These are phyloP conservation scores for Haliaeetus leucogaster DNA, from an alignment of 2,113 vertebrate genomes.

Conservation along the genomic window DNA sequence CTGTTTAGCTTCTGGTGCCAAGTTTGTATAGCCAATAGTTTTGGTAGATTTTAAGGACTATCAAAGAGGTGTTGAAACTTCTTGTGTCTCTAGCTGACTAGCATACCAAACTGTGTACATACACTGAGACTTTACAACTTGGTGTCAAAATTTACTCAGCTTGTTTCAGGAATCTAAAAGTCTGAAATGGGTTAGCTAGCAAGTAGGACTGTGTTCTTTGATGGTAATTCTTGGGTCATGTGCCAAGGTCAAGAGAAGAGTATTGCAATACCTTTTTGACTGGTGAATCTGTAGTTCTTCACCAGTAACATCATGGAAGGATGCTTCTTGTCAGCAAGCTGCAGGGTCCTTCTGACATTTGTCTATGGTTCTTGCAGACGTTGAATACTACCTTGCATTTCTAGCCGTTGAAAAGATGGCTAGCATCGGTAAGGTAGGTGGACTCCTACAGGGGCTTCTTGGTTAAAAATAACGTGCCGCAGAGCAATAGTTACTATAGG, in stretches of 20 bases:
- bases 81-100: not conserved
- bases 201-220: not conserved
- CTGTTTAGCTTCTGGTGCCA: not conserved
- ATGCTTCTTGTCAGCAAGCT: not conserved
- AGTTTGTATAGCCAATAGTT: not conserved
- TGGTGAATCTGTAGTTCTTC: not conserved
- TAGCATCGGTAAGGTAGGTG: not conserved
- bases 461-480: not conserved
- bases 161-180: not conserved
- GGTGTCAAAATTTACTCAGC: not conserved
- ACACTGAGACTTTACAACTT: not conserved
- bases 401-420: too few relatives aligned
- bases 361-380: not conserved
- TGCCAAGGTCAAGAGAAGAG: too few relatives aligned
- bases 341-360: accelerated
- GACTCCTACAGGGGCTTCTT: not conserved
- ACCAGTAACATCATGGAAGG: not conserved
- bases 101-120: too few relatives aligned
- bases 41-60: not conserved
- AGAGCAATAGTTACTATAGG: not conserved
- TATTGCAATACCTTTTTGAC: not conserved
- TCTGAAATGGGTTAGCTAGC: not conserved
- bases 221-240: accelerated
- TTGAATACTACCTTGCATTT: not conserved
- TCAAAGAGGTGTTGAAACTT: not conserved